Conservation (phyloP, 2,888 invertebrate genomes). For the Eupithecia centaureata region DNA sequence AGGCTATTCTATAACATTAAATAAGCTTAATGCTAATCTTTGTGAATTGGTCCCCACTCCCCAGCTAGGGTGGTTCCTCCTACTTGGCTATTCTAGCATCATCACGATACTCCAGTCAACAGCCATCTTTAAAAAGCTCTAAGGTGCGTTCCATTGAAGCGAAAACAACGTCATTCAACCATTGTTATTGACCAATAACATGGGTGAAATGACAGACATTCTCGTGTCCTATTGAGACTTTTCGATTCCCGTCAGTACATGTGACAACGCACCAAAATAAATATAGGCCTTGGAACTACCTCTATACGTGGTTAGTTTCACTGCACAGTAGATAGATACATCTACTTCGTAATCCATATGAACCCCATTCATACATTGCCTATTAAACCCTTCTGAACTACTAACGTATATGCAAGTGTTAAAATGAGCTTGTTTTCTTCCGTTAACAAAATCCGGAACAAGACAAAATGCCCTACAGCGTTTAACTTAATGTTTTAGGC, state of each 20-base stretch:
- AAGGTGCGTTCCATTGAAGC: not conserved
- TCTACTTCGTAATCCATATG: not conserved
- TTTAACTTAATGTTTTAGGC: too few relatives aligned
- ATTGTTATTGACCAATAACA: not conserved
- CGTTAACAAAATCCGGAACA: too few relatives aligned
- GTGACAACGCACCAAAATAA: not conserved
- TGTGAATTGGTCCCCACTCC: conserved; percentile 35
- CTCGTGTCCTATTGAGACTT: not conserved
- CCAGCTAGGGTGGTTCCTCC: not conserved
- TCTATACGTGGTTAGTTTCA: not conserved
- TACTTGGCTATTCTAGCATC: not conserved
- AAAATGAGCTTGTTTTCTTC: not conserved
- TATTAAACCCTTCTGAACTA: not conserved
- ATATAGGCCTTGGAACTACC: not conserved
- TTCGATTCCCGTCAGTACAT: not conserved
- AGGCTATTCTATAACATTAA: conserved; percentile 14
- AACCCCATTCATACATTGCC: not conserved
- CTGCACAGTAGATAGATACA: not conserved
- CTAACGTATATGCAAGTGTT: not conserved
- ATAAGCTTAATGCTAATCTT: conserved; percentile 44
- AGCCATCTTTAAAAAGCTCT: not conserved
- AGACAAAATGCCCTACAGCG: not conserved
- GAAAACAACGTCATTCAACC: too few relatives aligned
- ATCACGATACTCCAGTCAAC: not conserved
- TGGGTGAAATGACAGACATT: not conserved